A percentile compares a stretch with the other conserved stretches of the same genome.
Conservation (phyloP, 2,113 vertebrate genomes). For the Brienomyrus longianalis region DNA sequence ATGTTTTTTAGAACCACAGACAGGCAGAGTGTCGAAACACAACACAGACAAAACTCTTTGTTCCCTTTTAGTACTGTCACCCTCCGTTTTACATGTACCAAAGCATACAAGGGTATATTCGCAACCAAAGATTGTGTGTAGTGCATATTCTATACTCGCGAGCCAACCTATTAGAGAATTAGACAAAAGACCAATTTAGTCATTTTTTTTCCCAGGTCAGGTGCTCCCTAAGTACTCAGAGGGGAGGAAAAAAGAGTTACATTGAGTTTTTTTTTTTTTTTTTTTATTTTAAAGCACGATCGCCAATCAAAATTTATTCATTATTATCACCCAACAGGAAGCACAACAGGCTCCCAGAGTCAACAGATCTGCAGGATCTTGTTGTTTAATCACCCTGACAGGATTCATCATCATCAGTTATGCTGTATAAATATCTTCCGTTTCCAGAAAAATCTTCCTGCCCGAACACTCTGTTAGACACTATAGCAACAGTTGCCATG, state of each 20-base stretch:
- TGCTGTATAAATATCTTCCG: constrained; percentile 7
- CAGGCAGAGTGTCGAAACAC: neutral
- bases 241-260: neutral
- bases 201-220: neutral
- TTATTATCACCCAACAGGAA: neutral
- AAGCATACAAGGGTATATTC: neutral
- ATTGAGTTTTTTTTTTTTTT: neutral
- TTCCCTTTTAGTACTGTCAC: neutral
- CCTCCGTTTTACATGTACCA: neutral
- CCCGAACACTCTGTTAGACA: constrained; percentile 41
- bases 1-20: neutral
- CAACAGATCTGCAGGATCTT: neutral
- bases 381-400: neutral
- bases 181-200: neutral
- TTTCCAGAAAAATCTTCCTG: constrained; percentile 37
- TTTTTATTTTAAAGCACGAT: neutral
- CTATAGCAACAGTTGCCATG: constrained; percentile 57
- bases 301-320: neutral
- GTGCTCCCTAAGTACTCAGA: neutral
- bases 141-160: neutral
- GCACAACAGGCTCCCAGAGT: neutral
- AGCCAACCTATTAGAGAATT: neutral
- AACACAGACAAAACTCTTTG: neutral
- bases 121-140: neutral
- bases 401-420: constrained; percentile 8